Percentiles rank a stretch among this genome's conserved stretches.
phyloP scores from a whole-genome alignment of 2,888 invertebrate species.

The Drosophila emarginata region DNA sequence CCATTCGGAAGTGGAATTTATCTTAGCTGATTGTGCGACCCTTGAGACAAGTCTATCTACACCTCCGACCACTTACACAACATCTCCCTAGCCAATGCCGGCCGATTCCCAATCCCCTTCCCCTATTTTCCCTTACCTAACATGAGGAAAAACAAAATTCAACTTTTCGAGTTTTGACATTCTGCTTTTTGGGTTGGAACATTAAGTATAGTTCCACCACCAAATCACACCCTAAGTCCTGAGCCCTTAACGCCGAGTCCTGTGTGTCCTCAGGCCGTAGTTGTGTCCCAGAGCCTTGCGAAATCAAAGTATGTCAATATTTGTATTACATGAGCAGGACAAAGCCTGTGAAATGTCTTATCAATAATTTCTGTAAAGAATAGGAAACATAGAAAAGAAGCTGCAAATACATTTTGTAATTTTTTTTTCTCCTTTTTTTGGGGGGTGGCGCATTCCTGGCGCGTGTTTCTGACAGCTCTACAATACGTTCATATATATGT shows the following conservation, averaged over 20 bases:
- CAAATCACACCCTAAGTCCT: conserved; percentile 4
- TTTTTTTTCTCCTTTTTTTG: conserved; percentile 5
- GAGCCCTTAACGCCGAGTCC: background rate
- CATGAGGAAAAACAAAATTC: conserved; percentile 17
- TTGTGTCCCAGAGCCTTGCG: conserved; percentile 11
- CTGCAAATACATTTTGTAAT: conserved; percentile 22
- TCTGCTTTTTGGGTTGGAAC: conserved; percentile 34
- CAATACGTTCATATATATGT: conserved; percentile 11
- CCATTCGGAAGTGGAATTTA: conserved; percentile 28
- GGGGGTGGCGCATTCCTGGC: conserved; percentile 43
- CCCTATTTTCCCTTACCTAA: background rate
- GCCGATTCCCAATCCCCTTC: background rate
- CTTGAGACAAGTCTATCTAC: conserved; percentile 46
- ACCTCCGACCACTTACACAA: background rate
- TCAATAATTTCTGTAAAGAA: conserved; percentile 73
- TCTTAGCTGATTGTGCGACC: conserved; percentile 63
- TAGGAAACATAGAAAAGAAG: conserved; percentile 31
- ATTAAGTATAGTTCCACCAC: conserved; percentile 3
- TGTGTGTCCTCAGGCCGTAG: conserved; percentile 2
- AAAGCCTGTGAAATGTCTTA: conserved; percentile 58
- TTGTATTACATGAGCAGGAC: conserved; percentile 63
- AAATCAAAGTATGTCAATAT: conserved; percentile 73
- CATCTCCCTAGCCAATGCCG: too few relatives aligned
- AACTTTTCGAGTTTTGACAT: conserved; percentile 65
- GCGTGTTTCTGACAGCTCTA: conserved; percentile 67